A percentile compares a stretch with the other conserved stretches of the same genome.
Conservation (phyloP, 2,888 invertebrate species). For the Acronicta alni region DNA sequence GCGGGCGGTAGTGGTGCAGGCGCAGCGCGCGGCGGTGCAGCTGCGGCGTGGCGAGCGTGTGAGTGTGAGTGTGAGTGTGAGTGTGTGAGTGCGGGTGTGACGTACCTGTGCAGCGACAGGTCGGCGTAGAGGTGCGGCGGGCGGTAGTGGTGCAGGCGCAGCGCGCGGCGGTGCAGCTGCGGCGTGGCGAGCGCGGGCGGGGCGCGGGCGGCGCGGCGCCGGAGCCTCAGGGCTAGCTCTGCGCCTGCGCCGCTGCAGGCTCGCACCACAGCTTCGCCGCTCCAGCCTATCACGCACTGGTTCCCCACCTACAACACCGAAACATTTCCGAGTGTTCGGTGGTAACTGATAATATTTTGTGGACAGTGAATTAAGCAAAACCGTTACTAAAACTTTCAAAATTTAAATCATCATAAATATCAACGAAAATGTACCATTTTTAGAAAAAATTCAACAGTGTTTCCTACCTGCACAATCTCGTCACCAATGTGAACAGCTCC, state of each 20-base stretch:
- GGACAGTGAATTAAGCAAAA: no score
- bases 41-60: background rate
- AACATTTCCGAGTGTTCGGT: no score
- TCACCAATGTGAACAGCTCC: constrained; percentile 98
- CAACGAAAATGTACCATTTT: no score
- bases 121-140: constrained; percentile 19
- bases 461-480: constrained; percentile 96
- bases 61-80: no score
- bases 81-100: no score
- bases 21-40: constrained; percentile 35
- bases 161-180: constrained; percentile 45
- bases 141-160: constrained; percentile 11
- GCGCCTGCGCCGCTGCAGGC: constrained; percentile 54
- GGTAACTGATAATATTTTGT: no score
- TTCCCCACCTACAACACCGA: constrained; percentile 65
- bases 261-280: constrained; percentile 68
- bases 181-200: constrained; percentile 57
- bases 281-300: constrained; percentile 79
- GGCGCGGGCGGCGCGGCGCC: constrained; percentile 63
- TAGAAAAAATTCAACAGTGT: no score
- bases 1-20: constrained; percentile 23
- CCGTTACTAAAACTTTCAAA: no score
- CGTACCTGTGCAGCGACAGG: constrained; percentile 2
- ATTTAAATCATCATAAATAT: no score
- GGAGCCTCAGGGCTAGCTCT: constrained; percentile 66